Conservation (phyloP, 2,888 invertebrate genomes). For the Eustalomyia histrio region DNA sequence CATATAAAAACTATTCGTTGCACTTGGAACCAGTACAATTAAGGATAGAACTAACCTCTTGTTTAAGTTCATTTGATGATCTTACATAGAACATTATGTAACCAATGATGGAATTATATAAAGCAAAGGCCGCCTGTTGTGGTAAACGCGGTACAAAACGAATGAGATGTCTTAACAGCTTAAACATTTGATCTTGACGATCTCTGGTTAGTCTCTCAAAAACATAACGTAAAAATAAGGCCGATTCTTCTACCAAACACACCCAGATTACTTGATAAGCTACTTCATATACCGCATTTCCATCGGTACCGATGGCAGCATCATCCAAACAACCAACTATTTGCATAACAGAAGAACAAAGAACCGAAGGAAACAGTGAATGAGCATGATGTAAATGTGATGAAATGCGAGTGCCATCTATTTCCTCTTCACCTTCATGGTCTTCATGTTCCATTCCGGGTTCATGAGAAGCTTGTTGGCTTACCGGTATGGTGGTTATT, state of each 20-base stretch:
- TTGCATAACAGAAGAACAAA: constrained; percentile 97
- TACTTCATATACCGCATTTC: constrained; percentile 97
- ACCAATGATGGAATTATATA: constrained; percentile 99
- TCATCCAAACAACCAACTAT: constrained; percentile 97
- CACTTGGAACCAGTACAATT: neutral
- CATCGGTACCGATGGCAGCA: constrained; percentile 95
- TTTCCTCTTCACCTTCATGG: constrained; percentile 91
- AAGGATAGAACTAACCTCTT: constrained; percentile 81
- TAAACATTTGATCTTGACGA: constrained; percentile 96
- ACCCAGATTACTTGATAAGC: constrained; percentile 99
- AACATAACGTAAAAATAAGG: constrained; percentile 96
- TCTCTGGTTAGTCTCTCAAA: constrained; percentile 96
- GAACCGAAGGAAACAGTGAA: constrained; percentile 96
- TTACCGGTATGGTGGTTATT: constrained; percentile 96
- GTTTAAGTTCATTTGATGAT: constrained; percentile 96
- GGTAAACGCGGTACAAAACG: constrained; percentile 95
- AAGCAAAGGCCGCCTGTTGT: constrained; percentile 97
- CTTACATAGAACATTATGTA: constrained; percentile 99
- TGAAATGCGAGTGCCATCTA: constrained; percentile 86
- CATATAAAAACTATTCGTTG: neutral
- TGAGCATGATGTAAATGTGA: constrained; percentile 95
- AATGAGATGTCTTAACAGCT: constrained; percentile 93
- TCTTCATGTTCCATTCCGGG: constrained; percentile 92
- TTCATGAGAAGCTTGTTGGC: constrained; percentile 96
- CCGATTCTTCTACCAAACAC: constrained; percentile 98